Conservation (phyloP, 2,888 invertebrate genomes). For the Pharmacophagus antenor region DNA sequence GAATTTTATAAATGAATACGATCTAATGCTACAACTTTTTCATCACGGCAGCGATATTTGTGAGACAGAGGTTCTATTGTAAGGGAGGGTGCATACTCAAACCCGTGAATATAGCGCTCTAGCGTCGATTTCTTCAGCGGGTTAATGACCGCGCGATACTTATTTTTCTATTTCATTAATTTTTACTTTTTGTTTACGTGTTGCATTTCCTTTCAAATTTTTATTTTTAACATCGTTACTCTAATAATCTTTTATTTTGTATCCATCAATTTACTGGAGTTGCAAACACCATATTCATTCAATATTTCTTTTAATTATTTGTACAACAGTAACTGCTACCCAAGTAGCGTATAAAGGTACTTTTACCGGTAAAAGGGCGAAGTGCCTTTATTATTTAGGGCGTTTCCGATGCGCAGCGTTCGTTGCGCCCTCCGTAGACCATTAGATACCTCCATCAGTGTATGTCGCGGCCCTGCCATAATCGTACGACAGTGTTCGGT, state of each 20-base stretch:
- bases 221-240: too few relatives aligned
- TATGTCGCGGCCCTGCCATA: slow-evolving; percentile 14
- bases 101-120: not conserved
- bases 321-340: not conserved
- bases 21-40: not conserved
- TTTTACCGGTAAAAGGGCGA: not conserved
- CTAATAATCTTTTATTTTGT: too few relatives aligned
- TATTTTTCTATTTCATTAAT: not conserved
- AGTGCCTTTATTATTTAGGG: slow-evolving; percentile 7
- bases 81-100: not conserved
- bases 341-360: not conserved
- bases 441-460: slow-evolving; percentile 13
- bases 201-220: not conserved
- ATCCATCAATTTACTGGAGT: too few relatives aligned
- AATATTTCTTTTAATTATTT: not conserved
- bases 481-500: slow-evolving; percentile 20
- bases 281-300: too few relatives aligned
- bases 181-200: not conserved
- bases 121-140: not conserved
- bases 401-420: slow-evolving; percentile 11
- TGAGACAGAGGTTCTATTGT: not conserved
- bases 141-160: not conserved
- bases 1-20: not conserved
- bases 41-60: not conserved
- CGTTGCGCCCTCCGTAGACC: slow-evolving; percentile 10